Evolutionary conservation across 2,797 vertebrate genomes (phyloP).

Genomic region (Tarsius wallacei): DNA sequence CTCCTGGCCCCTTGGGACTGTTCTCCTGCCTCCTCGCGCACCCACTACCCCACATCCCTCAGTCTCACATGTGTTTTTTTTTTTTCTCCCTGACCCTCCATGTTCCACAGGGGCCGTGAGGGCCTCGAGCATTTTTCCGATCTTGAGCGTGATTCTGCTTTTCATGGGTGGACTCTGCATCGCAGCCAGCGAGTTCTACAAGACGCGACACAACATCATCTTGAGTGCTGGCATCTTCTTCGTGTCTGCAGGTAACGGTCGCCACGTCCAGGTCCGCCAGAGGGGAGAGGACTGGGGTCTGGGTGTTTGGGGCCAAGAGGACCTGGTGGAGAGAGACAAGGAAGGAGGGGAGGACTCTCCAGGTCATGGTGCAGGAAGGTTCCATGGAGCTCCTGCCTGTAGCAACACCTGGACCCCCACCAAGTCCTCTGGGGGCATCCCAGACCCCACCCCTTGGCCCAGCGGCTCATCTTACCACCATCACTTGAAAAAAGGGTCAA

Average conservation of each 20-base stretch:
- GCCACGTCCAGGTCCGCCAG: no score
- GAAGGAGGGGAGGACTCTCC: not conserved
- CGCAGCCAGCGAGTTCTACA: slow-evolving; percentile 99
- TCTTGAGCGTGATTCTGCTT: slow-evolving; percentile 99
- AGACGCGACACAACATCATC: slow-evolving; percentile 99
- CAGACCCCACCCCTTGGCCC: not conserved
- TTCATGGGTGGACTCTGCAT: slow-evolving; percentile 99
- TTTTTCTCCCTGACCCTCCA: slow-evolving; percentile 70
- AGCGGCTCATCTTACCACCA: not conserved
- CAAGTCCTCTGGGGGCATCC: not conserved
- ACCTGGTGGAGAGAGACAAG: not conserved
- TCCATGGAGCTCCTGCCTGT: not conserved
- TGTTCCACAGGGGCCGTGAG: slow-evolving; percentile 95
- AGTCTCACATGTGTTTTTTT: slow-evolving; percentile 75
- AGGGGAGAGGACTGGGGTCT: not conserved
- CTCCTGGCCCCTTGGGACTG: not conserved
- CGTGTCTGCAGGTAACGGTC: slow-evolving; percentile 96
- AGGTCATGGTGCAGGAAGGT: not conserved
- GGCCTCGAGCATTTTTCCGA: slow-evolving; percentile 99
- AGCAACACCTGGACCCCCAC: rapidly evolving
- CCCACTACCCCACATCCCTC: not conserved
- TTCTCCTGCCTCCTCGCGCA: not conserved
- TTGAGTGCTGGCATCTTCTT: slow-evolving; percentile 99
- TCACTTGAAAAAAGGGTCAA: not conserved
- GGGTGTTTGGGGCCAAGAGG: not conserved